Evolutionary conservation across 2,888 invertebrate species (phyloP).

Genomic region (Bursaphelenchus okinawaensis): DNA sequence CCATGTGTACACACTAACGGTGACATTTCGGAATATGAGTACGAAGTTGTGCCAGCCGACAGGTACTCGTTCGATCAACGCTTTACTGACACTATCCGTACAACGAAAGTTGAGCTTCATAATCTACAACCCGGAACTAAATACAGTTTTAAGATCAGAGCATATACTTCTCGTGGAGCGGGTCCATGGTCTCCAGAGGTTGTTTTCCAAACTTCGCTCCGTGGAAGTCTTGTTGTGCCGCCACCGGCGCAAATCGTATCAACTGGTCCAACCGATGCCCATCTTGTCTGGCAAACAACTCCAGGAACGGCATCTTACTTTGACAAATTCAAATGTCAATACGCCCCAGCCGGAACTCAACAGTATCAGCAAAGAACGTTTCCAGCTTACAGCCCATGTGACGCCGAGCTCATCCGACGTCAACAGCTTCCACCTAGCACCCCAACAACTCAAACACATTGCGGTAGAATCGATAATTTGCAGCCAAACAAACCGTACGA

Average conservation of each 20-base stretch:
- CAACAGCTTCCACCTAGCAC: slow-evolving; percentile 52
- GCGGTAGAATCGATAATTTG: slow-evolving; percentile 51
- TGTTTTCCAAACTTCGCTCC: slow-evolving; percentile 40
- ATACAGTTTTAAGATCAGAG: slow-evolving; percentile 53
- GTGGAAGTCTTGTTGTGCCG: slow-evolving; percentile 6
- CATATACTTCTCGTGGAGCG: slow-evolving; percentile 53
- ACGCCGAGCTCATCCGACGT: slow-evolving; percentile 43
- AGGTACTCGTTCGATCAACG: slow-evolving; percentile 26
- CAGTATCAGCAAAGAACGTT: slow-evolving; percentile 46
- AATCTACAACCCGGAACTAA: slow-evolving; percentile 52
- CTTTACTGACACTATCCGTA: slow-evolving; percentile 45
- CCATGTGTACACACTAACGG: slow-evolving; percentile 57
- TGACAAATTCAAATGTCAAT: slow-evolving; percentile 55
- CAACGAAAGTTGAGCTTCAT: slow-evolving; percentile 45
- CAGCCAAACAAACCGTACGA: slow-evolving; percentile 53
- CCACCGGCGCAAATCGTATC: slow-evolving; percentile 41
- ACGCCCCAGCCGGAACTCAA: slow-evolving; percentile 43
- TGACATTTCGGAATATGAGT: slow-evolving; percentile 57
- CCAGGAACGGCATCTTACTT: slow-evolving; percentile 41
- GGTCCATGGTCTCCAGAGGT: slow-evolving; percentile 56
- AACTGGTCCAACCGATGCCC: slow-evolving; percentile 49
- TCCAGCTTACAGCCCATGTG: slow-evolving; percentile 49
- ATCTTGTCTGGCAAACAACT: slow-evolving; percentile 56
- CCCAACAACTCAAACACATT: slow-evolving; percentile 46
- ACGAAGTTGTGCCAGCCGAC: slow-evolving; percentile 51